phyloP scores from a whole-genome alignment of 2,113 vertebrate genomes.

The Myiopsitta monachus region DNA sequence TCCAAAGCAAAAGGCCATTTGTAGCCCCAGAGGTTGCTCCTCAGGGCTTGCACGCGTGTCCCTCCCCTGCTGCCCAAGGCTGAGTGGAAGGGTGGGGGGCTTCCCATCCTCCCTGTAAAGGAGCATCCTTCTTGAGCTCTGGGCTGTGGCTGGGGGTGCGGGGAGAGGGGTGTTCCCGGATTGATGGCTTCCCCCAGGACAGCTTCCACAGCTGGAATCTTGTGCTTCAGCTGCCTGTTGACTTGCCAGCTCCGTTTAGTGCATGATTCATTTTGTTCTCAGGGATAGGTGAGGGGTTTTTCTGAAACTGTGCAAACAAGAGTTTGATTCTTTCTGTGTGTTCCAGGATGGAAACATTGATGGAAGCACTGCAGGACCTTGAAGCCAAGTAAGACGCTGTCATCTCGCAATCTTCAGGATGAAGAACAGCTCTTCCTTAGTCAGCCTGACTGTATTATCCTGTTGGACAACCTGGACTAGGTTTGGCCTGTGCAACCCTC shows the following conservation, averaged over 20 bases:
- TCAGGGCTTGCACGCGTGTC: neutral
- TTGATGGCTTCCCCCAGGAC: neutral
- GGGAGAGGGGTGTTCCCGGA: neutral
- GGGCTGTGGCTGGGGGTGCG: neutral
- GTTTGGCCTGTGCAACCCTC: neutral
- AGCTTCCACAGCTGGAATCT: neutral
- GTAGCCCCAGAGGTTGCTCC: neutral
- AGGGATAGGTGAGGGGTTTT: neutral
- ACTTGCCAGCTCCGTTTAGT: neutral
- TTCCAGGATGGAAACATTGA: constrained; percentile 4
- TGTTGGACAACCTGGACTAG: neutral
- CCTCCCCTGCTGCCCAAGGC: neutral
- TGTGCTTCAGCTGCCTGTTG: neutral
- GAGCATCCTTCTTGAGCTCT: neutral
- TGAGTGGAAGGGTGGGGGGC: neutral
- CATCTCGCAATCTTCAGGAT: neutral
- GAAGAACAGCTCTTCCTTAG: neutral
- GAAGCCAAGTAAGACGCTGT: neutral
- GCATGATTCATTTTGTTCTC: neutral
- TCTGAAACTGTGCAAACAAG: neutral
- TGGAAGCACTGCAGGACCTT: neutral
- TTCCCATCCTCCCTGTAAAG: neutral
- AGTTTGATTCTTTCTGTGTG: neutral
- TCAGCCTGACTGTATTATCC: neutral
- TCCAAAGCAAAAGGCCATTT: neutral